Percentiles rank a stretch among this genome's conserved stretches.
Conservation (phyloP, 2,113 vertebrate species). For the Nerophis ophidion region DNA sequence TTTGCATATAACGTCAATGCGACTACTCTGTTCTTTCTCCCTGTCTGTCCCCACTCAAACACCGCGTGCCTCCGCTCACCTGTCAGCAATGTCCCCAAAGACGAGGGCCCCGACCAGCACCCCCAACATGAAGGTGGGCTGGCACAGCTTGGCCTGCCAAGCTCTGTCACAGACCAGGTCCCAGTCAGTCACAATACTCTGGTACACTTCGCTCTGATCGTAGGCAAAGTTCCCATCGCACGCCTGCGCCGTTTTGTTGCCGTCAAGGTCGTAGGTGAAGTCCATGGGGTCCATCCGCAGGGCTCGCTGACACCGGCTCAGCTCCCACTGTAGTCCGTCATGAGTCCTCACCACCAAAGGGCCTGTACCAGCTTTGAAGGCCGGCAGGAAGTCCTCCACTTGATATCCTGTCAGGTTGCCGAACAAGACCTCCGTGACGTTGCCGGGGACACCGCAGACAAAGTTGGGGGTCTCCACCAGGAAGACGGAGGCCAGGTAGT, state of each 20-base stretch:
- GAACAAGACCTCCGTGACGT: constrained; percentile 75
- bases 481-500: constrained; percentile 90
- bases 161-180: constrained; percentile 85
- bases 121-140: constrained; percentile 89
- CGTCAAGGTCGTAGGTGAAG: constrained; percentile 72
- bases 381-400: constrained; percentile 73
- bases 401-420: constrained; percentile 68
- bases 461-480: constrained; percentile 82
- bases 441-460: constrained; percentile 73
- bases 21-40: too few relatives aligned
- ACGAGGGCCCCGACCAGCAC: constrained; percentile 84
- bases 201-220: constrained; percentile 76
- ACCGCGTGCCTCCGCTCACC: constrained; percentile 63
- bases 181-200: constrained; percentile 85
- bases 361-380: constrained; percentile 57
- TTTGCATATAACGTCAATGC: too few relatives aligned
- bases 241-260: constrained; percentile 69
- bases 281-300: constrained; percentile 51
- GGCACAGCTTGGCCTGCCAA: constrained; percentile 84
- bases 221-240: constrained; percentile 78
- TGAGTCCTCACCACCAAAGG: constrained; percentile 74
- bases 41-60: not conserved
- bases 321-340: constrained; percentile 84
- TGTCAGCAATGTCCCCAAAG: constrained; percentile 89
- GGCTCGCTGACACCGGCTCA: constrained; percentile 74